Evolutionary conservation across 2,888 invertebrate genomes (phyloP), one percentile per base, ranked within the genome.

Genomic region (Thera obeliscata): DNA sequence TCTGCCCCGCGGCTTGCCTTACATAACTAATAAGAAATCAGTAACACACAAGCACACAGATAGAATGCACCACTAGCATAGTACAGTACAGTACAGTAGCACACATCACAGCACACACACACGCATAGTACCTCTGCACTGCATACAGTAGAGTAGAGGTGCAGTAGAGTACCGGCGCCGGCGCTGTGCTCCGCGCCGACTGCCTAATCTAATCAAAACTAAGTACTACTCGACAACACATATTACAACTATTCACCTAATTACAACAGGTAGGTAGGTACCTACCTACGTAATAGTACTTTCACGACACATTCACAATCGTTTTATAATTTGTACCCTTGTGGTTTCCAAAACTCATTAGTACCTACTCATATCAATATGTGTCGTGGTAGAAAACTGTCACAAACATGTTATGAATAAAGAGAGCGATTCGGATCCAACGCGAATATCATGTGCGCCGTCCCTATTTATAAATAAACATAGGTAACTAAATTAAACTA

Each of bases 401-500:
- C 22, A 22, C 22, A 22, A 22, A 22, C 22, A 41, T 41, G 1
- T 41, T 46, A 46, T 9, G 43, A 46, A 9, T 46, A 46, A 46
- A 46, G 43, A 46, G 9, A 46, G 43, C 43, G 9, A 46, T 46
- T 3, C 8, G 8, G 9, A 2, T 46, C 8, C 9, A 7, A 41
- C 41, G 41, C 41, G 7, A 41, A 7, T 7, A 41, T 41, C 41
- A 22, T 41, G 41, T 41, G 41, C 38, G 3, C 4, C 38, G 38
- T 3, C 38, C 38, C 38, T 38, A 4, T 7, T 1, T 41, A 41
- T 2, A 41, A 41, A 41, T 5, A 5, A 5, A 4, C 7, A 46
- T 9, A 46, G 9, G 4, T 50, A 50, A 7, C 52, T 52, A 9
- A 52, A 2, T 52, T 33, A 66, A 74, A 62, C 71, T 76, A 76